Percentiles rank a stretch among this genome's conserved stretches.
phyloP scores from a whole-genome alignment of 2,888 invertebrate species.

The Oxytorus armatus region DNA sequence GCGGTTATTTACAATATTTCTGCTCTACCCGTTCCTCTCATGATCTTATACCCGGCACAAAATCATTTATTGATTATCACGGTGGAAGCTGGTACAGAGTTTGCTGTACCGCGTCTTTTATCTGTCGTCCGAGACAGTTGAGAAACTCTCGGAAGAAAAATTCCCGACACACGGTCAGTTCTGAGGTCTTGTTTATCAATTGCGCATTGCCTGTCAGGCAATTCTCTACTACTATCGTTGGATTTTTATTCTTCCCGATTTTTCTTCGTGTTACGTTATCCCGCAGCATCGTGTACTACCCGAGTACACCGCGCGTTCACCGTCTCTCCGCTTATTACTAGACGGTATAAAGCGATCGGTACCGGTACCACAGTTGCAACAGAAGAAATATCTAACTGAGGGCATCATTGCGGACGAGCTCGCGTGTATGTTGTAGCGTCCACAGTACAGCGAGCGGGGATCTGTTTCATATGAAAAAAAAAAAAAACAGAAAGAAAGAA shows the following conservation, averaged over 20 bases:
- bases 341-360: constrained; percentile 62
- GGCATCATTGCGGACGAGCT: constrained; percentile 47
- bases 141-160: constrained; percentile 40
- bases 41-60: constrained; percentile 48
- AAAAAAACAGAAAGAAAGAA: constrained; percentile 31
- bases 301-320: constrained; percentile 19
- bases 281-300: background rate
- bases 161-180: constrained; percentile 18
- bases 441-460: constrained; percentile 8
- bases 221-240: constrained; percentile 33
- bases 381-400: constrained; percentile 59
- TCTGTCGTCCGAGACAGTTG: constrained; percentile 31
- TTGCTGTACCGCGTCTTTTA: constrained; percentile 26
- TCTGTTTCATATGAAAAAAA: constrained; percentile 43
- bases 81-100: constrained; percentile 17
- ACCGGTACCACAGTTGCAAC: constrained; percentile 51
- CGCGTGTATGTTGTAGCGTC: constrained; percentile 41
- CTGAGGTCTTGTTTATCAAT: constrained; percentile 51
- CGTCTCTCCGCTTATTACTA: constrained; percentile 63
- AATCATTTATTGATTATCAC: constrained; percentile 65
- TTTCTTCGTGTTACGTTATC: constrained; percentile 14
- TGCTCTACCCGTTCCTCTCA: constrained; percentile 4
- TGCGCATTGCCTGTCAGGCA: constrained; percentile 24
- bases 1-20: constrained; percentile 10
- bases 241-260: constrained; percentile 50